Evolutionary conservation across 2,888 invertebrate species (phyloP).

Genomic region (Therioaphis trifolii): DNA sequence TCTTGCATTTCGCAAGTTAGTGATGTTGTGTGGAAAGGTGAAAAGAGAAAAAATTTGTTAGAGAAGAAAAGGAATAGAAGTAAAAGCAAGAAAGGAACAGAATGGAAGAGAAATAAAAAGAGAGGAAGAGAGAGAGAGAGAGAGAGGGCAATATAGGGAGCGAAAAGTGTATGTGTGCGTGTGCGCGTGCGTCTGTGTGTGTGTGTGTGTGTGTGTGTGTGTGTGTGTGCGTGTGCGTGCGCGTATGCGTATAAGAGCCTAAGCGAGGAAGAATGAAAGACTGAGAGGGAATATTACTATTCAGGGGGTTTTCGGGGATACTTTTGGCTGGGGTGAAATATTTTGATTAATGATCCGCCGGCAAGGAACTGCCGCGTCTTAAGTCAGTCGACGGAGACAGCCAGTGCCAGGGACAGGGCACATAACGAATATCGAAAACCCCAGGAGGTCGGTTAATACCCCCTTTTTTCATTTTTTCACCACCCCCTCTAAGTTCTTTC

Average conservation of each 20-base stretch:
- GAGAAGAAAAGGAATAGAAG: not conserved
- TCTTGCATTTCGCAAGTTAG: constrained; percentile 36
- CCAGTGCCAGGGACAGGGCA: constrained; percentile 61
- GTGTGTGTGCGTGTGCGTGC: not conserved
- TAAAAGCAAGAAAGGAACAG: constrained; percentile 25
- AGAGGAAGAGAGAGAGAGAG: not conserved
- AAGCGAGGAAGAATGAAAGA: constrained; percentile 57
- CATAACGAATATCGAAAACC: constrained; percentile 63
- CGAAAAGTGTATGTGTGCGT: not conserved
- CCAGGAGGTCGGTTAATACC: constrained; percentile 62
- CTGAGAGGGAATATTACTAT: constrained; percentile 61
- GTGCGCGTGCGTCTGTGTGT: not conserved
- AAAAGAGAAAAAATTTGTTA: not conserved
- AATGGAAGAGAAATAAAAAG: not conserved
- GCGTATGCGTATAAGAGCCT: constrained; percentile 48
- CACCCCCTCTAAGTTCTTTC: constrained; percentile 7
- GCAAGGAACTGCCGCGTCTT: constrained; percentile 62
- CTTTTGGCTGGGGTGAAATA: constrained; percentile 62
- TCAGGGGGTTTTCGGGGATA: constrained; percentile 60
- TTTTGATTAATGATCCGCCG: constrained; percentile 62
- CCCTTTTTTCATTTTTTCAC: constrained; percentile 54
- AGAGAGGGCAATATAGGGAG: not conserved
- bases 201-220: constrained; percentile 17
- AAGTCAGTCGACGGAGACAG: constrained; percentile 62
- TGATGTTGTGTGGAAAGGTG: constrained; percentile 13